Evolutionary conservation across 2,113 vertebrate species (phyloP).

Genomic region (Pholis gunnellus): DNA sequence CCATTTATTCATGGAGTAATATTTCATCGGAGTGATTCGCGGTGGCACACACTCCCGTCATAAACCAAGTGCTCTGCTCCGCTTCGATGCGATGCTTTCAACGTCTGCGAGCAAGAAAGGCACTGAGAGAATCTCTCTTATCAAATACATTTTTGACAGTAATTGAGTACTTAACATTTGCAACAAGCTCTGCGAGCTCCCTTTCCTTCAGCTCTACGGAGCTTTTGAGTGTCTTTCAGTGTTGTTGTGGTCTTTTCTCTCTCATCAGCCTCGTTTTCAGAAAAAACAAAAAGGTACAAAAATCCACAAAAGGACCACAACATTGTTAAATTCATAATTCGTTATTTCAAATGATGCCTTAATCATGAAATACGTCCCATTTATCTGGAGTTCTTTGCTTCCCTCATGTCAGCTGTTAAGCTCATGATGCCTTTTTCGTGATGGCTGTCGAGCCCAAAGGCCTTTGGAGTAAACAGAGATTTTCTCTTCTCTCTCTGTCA

Average conservation of each 20-base stretch:
- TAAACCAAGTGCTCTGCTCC: not conserved
- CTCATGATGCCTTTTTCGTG: not conserved
- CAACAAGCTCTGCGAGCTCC: not conserved
- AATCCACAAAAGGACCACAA: not conserved
- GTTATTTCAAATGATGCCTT: not conserved
- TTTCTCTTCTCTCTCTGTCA: slow-evolving; percentile 53
- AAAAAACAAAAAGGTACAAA: not conserved
- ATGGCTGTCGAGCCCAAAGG: slow-evolving; percentile 24
- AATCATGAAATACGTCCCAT: not conserved
- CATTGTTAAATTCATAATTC: too few species aligned
- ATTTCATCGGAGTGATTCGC: slow-evolving; percentile 4
- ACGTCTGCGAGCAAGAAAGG: not conserved
- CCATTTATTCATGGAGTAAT: slow-evolving; percentile 42
- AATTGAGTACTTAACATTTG: not conserved
- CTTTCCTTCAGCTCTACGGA: not conserved
- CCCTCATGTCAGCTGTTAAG: slow-evolving; percentile 8
- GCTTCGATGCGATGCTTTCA: not conserved
- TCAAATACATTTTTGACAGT: not conserved
- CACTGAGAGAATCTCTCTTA: not conserved
- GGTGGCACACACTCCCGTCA: not conserved
- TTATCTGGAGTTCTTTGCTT: not conserved
- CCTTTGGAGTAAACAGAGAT: slow-evolving; percentile 39
- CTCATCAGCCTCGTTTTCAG: not conserved
- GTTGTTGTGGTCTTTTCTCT: not conserved
- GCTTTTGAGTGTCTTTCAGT: not conserved